Evolutionary conservation across 2,888 invertebrate species (phyloP).

Genomic region (Drosophila recens): DNA sequence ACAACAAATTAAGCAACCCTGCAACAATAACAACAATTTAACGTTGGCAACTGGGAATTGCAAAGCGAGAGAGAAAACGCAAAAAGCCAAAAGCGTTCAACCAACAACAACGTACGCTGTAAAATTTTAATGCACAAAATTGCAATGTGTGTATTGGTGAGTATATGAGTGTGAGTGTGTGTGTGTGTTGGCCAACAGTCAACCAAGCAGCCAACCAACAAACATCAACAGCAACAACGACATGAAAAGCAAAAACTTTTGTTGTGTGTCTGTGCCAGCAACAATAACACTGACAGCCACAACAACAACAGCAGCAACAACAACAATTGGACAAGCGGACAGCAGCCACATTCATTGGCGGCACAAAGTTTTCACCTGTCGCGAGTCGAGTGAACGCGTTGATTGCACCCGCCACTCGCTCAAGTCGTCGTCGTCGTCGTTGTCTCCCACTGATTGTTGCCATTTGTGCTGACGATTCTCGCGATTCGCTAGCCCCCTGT

Average conservation of each 20-base stretch:
- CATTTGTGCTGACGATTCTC: slow-evolving; percentile 67
- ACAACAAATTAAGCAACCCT: slow-evolving; percentile 19
- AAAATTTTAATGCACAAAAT: slow-evolving; percentile 75
- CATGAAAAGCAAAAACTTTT: slow-evolving; percentile 63
- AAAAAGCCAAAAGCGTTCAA: slow-evolving; percentile 68
- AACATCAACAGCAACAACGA: slow-evolving; percentile 51
- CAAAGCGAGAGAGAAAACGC: slow-evolving; percentile 46
- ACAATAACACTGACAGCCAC: slow-evolving; percentile 37
- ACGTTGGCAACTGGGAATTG: slow-evolving; percentile 23
- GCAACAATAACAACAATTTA: slow-evolving; percentile 38
- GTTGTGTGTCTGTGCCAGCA: slow-evolving; percentile 66
- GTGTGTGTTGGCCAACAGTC: slow-evolving; percentile 51
- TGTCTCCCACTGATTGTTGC: slow-evolving; percentile 63
- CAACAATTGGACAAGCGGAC: slow-evolving; percentile 34
- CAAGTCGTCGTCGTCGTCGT: slow-evolving; percentile 13
- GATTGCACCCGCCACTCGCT: slow-evolving; percentile 66
- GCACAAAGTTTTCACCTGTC: slow-evolving; percentile 76
- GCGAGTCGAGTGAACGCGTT: slow-evolving; percentile 59
- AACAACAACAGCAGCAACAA: slow-evolving; percentile 16
- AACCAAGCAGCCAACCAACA: slow-evolving; percentile 69
- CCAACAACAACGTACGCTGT: slow-evolving; percentile 62
- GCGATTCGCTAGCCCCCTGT: slow-evolving; percentile 48
- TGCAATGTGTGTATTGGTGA: slow-evolving; percentile 34
- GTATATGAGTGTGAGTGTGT: slow-evolving; percentile 28
- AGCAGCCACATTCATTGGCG: slow-evolving; percentile 66